A percentile compares a stretch with the other conserved stretches of the same genome.
Evolutionary conservation across 2,797 vertebrate genomes (phyloP).

Genomic region (Phrynocephalus guinanensis): DNA sequence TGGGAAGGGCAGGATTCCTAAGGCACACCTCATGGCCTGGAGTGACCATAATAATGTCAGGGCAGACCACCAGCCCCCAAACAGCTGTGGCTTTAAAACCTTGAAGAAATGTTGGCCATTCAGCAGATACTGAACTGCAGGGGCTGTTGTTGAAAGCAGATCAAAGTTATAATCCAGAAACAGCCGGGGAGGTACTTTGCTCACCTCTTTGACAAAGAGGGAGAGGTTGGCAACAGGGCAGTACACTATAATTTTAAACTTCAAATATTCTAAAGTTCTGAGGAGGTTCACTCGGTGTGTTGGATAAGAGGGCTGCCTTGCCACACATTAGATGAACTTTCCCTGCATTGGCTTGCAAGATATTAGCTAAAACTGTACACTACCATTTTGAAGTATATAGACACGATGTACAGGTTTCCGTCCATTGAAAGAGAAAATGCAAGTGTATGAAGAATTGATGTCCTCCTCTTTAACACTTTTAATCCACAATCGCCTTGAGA

Average conservation of each 20-base stretch:
- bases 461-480: slow-evolving; percentile 67
- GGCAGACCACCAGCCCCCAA: too few species aligned
- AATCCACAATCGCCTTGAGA: slow-evolving; percentile 68
- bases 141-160: not conserved
- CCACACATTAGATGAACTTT: too few species aligned
- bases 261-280: too few species aligned
- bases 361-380: slow-evolving; percentile 29
- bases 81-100: not conserved
- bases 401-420: slow-evolving; percentile 35
- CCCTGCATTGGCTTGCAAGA: not conserved
- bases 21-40: not conserved
- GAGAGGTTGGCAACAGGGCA: too few species aligned
- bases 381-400: slow-evolving; percentile 74
- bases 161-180: not conserved
- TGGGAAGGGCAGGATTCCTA: not conserved
- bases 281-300: too few species aligned
- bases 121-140: too few species aligned
- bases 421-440: slow-evolving; percentile 49
- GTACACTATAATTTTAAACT: too few species aligned
- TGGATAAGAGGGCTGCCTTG: too few species aligned
- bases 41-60: not conserved
- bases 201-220: not conserved
- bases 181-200: not conserved
- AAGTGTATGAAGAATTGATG: slow-evolving; percentile 71
- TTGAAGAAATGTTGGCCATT: too few species aligned